Evolutionary conservation across 2,888 invertebrate species (phyloP).

Genomic region (Trissonchulus latispiculum): DNA sequence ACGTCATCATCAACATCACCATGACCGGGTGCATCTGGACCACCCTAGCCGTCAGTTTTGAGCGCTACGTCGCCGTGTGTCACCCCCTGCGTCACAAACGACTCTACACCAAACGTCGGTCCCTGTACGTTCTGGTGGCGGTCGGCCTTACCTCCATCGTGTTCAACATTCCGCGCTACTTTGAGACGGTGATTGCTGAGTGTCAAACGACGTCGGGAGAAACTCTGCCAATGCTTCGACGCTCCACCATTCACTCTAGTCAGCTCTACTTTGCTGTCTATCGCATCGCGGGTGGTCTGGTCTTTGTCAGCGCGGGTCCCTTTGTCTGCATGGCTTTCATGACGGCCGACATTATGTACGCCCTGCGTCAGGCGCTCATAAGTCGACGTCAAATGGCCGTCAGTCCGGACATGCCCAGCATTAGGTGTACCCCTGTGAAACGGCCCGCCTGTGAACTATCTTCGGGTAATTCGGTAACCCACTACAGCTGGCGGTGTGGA

Average conservation of each 20-base stretch:
- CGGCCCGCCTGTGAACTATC: too few species aligned
- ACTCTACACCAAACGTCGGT: background rate
- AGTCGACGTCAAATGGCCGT: background rate
- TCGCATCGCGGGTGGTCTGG: conserved; percentile 10
- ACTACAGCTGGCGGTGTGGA: background rate
- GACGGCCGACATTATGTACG: background rate
- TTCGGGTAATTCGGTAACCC: background rate
- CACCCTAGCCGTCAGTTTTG: conserved; percentile 5
- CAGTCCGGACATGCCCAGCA: too few species aligned
- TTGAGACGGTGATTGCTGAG: background rate
- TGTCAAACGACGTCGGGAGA: background rate
- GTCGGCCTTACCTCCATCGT: background rate
- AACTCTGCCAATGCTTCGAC: background rate
- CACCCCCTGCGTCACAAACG: conserved; percentile 2
- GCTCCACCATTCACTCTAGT: background rate
- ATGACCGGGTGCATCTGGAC: conserved; percentile 17
- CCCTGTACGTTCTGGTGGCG: background rate
- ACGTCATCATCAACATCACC: background rate
- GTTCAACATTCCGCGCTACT: conserved; percentile 10
- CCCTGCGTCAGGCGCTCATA: background rate
- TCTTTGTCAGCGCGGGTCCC: conserved; percentile 3
- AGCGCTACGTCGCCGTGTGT: conserved; percentile 15
- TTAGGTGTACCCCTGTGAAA: too few species aligned
- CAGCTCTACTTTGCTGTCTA: conserved; percentile 10
- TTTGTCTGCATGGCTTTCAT: conserved; percentile 2